Conservation (phyloP, 37 sponge, comb jelly and placozoan genomes). For the Chondrilla cf. caribensis region DNA sequence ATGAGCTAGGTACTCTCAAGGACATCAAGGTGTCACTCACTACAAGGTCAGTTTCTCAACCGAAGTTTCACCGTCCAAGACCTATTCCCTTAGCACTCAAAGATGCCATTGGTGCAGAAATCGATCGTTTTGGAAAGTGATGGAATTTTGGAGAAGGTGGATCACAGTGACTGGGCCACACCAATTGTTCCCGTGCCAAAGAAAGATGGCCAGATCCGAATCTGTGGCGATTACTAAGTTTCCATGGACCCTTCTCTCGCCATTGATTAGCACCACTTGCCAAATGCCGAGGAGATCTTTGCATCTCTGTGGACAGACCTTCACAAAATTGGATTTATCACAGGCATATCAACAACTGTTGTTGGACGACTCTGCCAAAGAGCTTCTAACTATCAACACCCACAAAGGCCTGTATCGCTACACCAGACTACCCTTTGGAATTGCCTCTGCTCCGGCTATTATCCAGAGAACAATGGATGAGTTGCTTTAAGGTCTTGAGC, state of each 20-base stretch:
- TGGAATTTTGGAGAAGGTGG: not conserved
- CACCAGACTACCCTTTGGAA: conserved; percentile 31
- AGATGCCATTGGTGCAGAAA: conserved; percentile 12
- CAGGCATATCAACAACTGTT: conserved; percentile 25
- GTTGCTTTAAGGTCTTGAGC: not conserved
- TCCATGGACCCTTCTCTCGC: conserved; percentile 20
- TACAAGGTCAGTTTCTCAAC: not conserved
- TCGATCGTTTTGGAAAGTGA: not conserved
- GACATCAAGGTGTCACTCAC: not conserved
- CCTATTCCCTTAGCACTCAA: conserved; percentile 3
- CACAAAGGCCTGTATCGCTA: conserved; percentile 9
- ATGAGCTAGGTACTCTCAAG: conserved; percentile 3
- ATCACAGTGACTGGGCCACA: conserved; percentile 5
- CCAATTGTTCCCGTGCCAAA: conserved; percentile 2
- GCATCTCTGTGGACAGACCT: conserved; percentile 17
- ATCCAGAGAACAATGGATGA: conserved; percentile 24
- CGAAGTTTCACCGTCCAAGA: not conserved
- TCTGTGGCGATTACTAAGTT: conserved; percentile 32
- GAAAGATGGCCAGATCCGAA: conserved; percentile 17
- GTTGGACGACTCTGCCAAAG: not conserved
- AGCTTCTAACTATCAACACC: conserved; percentile 24
- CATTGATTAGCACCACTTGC: conserved; percentile 13
- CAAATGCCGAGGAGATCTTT: conserved; percentile 19
- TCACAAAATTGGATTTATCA: conserved; percentile 22
- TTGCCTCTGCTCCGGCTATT: conserved; percentile 22